Evolutionary conservation across 1,140 invertebrate species (phyloP).

Genomic region (Pentalonia nigronervosa): DNA sequence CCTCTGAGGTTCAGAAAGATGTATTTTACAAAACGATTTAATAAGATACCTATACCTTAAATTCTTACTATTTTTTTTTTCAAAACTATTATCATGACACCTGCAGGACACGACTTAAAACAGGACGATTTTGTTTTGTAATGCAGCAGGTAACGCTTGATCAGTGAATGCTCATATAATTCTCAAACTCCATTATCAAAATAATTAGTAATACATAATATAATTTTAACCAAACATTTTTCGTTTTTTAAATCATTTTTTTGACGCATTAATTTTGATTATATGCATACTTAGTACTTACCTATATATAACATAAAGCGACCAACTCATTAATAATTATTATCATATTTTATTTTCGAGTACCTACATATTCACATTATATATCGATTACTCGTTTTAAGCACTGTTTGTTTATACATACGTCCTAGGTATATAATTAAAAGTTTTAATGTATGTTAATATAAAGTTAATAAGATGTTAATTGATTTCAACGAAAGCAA

Average conservation of each 20-base stretch:
- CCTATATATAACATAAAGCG: neutral
- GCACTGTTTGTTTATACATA: neutral
- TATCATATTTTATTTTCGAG: neutral
- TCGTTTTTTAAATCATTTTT: neutral
- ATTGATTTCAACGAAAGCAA: too few species aligned
- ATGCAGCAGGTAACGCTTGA: too few species aligned
- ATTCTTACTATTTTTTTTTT: too few species aligned
- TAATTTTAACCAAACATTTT: neutral
- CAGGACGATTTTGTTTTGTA: too few species aligned
- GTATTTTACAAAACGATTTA: too few species aligned
- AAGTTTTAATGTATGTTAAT: too few species aligned
- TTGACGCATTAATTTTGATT: neutral
- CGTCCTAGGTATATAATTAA: neutral
- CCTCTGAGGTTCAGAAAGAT: too few species aligned
- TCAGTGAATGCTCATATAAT: too few species aligned
- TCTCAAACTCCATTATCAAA: neutral
- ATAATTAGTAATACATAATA: neutral
- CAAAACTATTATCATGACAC: too few species aligned
- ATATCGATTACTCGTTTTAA: neutral
- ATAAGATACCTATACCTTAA: too few species aligned
- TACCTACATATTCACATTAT: neutral
- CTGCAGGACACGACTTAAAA: too few species aligned
- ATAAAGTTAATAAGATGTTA: too few species aligned
- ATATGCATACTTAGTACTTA: neutral
- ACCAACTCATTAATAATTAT: neutral